Evolutionary conservation across 2,888 invertebrate species (phyloP), one percentile per base, ranked within the genome.

Genomic region (Portevinia maculata): DNA sequence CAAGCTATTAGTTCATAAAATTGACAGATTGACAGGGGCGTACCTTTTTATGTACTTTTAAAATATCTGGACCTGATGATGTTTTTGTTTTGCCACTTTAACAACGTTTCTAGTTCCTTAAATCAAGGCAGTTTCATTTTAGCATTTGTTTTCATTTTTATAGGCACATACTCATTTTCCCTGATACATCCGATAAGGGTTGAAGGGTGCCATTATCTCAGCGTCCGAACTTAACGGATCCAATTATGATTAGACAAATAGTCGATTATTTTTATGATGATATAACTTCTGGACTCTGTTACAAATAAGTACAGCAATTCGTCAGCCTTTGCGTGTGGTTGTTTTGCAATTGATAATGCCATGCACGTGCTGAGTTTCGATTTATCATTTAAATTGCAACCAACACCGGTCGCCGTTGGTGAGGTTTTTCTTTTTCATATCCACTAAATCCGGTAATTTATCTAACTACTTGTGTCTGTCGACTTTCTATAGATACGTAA

Each of bases 201-300:
- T 75, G 59, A 75, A 75, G 53, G 17, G 13, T 52, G 41, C 37
- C n/a, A 62, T 37, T 46, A 59, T 32, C 65, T 57, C 46, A 59
- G 65, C 50, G 34, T 65, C 71, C 71, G 34, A 50, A 34, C 74
- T 59, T 67, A 53, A 67, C 59, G 59, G 67, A 75, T 67, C 75
- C 67, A 67, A 75, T 67, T 60, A 75, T 67, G 75, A 75, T 75
- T 53, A 60, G 46, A 75, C 67, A 75, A 75, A 73, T 73, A 75
- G 75, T 67, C 67, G 53, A 67, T 75, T 75, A 75, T 53, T 67
- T 74, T 60, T 46, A 75, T 44, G 60, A 59, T 32, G 44, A 30
- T 50, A 46, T 50, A 67, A 30, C 41, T 65, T 50, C 28, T 64
- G 37, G 50, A 24, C 30, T 62, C n/a, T 34, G 19, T 24, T 15